Evolutionary conservation across 2,888 invertebrate species (phyloP), one percentile per base, ranked within the genome.

Genomic region (Melanophora roralis): DNA sequence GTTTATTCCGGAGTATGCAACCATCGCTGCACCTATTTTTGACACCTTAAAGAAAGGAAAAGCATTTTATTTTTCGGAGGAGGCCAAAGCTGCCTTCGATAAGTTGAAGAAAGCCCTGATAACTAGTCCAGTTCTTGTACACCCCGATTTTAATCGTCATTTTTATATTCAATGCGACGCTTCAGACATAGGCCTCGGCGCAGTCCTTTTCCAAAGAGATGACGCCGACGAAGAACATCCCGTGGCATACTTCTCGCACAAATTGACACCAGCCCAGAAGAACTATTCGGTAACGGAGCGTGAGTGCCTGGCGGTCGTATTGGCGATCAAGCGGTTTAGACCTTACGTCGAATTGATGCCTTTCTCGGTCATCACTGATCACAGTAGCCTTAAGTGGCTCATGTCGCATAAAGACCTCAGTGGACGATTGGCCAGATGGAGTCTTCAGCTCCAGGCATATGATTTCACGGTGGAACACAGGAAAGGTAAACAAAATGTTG

Each of bases 1-100:
- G 11, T 77, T 77, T 12, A 77, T 77, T 2, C 67, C 59, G 4
- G 53, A 72, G 21, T 78, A 49, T n/a, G 53, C 67, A 14, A n/a
- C 47, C 0, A 38, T 71, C 0, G 2, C 62, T 0, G 53, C 72
- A 11, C 69, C 77, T 0, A 59, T 77, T 2, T 65, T 51, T 11
- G 57, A 69, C n/a, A 65, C 53, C 1, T 38, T 78, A 5, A 55
- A 59, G 7, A 72, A 72, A 14, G 19, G 32, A 1, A 65, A 38
- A 53, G 0, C 0, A n/a, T 71, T 71, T 32, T 16, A 4, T 1
- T 65, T 65, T 36, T 3, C 64, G 1, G 60, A 60, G 11, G 60
- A 60, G 2, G 45, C 40, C 21, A 51, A 40, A 27, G 19, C 5
- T 0, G 23, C 45, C 0, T 68, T 68, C 8, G 47, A 57, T 3